Evolutionary conservation across 2,113 vertebrate species (phyloP).

Genomic region (Ameiurus melas): DNA sequence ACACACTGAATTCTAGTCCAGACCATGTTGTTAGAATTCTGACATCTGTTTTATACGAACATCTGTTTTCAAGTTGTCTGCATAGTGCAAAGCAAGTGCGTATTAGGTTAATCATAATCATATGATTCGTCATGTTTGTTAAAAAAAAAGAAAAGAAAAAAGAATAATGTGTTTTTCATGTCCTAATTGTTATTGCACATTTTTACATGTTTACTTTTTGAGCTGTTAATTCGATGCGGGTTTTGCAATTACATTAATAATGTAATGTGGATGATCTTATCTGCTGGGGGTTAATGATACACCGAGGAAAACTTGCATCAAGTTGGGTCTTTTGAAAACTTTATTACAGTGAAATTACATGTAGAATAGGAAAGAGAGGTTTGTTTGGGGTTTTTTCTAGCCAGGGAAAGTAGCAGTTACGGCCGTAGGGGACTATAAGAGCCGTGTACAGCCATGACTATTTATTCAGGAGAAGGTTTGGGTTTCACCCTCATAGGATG

Average conservation of each 20-base stretch:
- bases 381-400: background rate
- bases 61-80: constrained; percentile 16
- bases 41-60: background rate
- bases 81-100: background rate
- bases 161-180: background rate
- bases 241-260: background rate
- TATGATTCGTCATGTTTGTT: background rate
- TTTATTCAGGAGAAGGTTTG: no score
- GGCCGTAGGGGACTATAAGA: background rate
- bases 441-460: background rate
- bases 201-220: background rate
- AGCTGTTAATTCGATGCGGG: background rate
- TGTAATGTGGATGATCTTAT: background rate
- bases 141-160: no score
- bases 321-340: background rate
- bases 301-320: background rate
- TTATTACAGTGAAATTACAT: background rate
- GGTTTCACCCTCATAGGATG: no score
- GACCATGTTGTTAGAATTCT: constrained; percentile 10
- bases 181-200: background rate
- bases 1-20: background rate
- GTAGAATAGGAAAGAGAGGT: background rate
- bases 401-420: background rate
- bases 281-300: background rate
- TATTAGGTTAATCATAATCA: background rate